These are phyloP conservation scores for Penelope pileata DNA, from an alignment of 2,113 vertebrate genomes.

Conservation along the genomic window DNA sequence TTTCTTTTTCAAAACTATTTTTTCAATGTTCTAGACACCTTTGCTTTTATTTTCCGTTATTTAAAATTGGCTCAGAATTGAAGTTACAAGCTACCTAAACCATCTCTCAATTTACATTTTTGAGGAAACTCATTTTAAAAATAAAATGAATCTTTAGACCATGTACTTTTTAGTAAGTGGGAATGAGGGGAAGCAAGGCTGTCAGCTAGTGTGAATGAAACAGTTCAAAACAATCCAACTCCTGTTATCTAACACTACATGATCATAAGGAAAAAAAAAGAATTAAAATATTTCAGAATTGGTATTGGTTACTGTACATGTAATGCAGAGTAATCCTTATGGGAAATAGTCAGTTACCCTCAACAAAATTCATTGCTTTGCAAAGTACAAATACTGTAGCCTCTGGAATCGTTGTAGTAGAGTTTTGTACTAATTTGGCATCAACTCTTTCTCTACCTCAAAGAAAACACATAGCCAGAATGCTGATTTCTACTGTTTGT, in stretches of 20 bases:
- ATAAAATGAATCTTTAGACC: neutral
- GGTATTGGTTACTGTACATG: neutral
- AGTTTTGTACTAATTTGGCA: neutral
- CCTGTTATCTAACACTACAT: neutral
- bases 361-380: neutral
- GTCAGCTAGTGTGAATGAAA: neutral
- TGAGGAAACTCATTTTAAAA: neutral
- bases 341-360: neutral
- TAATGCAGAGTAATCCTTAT: neutral
- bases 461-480: neutral
- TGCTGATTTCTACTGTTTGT: neutral
- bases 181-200: neutral
- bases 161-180: neutral
- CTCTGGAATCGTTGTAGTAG: neutral
- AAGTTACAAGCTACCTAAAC: neutral
- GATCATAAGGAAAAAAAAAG: neutral
- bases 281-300: neutral
- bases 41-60: neutral
- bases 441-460: neutral
- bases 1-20: constrained; percentile 28
- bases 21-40: neutral
- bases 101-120: neutral
- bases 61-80: neutral
- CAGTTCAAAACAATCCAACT: neutral
- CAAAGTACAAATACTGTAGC: neutral